Conservation (phyloP, 2,888 invertebrate genomes). For the Cryptophagus acutangulus region DNA sequence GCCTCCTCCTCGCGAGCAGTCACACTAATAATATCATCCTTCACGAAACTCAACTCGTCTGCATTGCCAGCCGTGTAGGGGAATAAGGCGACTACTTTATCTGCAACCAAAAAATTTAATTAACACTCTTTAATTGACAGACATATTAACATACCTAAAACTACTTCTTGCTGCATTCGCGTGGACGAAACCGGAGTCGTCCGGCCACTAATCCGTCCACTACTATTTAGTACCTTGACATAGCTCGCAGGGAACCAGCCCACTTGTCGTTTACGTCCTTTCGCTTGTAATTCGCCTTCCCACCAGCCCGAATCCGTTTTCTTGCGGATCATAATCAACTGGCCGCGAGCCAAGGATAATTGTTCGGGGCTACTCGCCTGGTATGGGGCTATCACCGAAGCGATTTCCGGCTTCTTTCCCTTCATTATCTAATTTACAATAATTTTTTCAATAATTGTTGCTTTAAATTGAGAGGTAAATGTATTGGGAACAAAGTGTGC, state of each 20-base stretch:
- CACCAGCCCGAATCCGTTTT: constrained; percentile 98
- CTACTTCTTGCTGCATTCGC: constrained; percentile 57
- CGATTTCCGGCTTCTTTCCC: constrained; percentile 82
- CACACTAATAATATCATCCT: constrained; percentile 86
- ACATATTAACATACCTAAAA: constrained; percentile 39
- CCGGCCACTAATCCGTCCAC: constrained; percentile 65
- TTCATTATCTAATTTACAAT: constrained; percentile 51
- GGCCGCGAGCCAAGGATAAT: constrained; percentile 82
- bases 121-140: not conserved
- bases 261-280: constrained; percentile 83
- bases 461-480: too few species aligned
- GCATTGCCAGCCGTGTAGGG: constrained; percentile 92
- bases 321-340: constrained; percentile 92
- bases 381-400: constrained; percentile 90
- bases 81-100: constrained; percentile 88
- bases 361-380: constrained; percentile 90
- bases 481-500: too few species aligned
- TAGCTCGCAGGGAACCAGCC: constrained; percentile 99
- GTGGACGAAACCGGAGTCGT: constrained; percentile 69
- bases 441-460: too few species aligned
- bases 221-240: constrained; percentile 74
- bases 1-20: constrained; percentile 90
- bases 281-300: constrained; percentile 96
- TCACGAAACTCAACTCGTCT: constrained; percentile 89
- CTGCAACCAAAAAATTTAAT: constrained; percentile 45